A percentile compares a stretch with the other conserved stretches of the same genome.
Conservation (phyloP, 92 coral and sea anemone species). For the Metridium senile region DNA sequence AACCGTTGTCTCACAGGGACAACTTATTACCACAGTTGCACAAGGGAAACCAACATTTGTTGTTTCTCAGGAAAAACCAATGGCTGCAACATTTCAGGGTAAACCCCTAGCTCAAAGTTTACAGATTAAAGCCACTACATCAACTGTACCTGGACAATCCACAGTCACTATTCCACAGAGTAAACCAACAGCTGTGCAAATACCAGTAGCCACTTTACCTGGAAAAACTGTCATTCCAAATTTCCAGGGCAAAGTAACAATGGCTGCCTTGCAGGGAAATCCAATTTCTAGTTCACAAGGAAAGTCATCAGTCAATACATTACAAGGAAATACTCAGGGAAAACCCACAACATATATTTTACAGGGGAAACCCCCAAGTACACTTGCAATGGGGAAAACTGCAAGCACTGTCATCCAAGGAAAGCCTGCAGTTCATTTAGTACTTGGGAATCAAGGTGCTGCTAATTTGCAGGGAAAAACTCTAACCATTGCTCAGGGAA, state of each 20-base stretch:
- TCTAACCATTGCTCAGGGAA: constrained; percentile 1
- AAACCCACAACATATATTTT: constrained; percentile 2
- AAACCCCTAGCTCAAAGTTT: background rate
- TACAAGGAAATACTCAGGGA: constrained; percentile 4
- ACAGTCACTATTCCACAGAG: background rate
- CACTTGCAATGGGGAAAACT: constrained; percentile 10
- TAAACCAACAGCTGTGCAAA: background rate
- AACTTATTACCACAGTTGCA: background rate
- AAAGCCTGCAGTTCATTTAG: constrained; percentile 2
- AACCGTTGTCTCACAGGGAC: constrained; percentile 1
- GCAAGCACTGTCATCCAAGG: background rate
- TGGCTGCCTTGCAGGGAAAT: constrained; percentile 1
- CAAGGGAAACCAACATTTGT: background rate
- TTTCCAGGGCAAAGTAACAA: background rate
- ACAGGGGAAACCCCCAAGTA: constrained; percentile 19
- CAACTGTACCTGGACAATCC: background rate
- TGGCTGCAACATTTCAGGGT: background rate
- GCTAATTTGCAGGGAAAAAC: background rate
- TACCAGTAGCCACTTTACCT: background rate
- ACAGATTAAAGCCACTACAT: background rate
- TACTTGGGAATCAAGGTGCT: background rate
- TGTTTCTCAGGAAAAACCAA: constrained; percentile 22
- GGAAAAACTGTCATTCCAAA: background rate
- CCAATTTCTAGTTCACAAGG: background rate
- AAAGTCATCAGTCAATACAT: background rate